phyloP scores from a whole-genome alignment of 2,113 vertebrate genomes.

The Sander lucioperca region DNA sequence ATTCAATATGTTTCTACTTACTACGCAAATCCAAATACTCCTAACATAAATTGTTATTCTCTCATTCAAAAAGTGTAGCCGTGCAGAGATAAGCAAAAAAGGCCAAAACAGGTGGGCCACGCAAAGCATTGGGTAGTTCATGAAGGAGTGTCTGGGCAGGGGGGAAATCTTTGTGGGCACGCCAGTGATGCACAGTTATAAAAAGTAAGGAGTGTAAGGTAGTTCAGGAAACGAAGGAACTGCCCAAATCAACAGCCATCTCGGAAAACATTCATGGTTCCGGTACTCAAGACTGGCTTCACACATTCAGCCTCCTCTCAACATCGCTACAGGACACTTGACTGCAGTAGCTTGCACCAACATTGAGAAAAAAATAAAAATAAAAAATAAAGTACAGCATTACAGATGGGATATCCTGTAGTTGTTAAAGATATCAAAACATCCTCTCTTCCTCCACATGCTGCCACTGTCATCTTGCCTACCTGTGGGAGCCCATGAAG shows the following conservation, averaged over 20 bases:
- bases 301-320: constrained; percentile 46
- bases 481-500: constrained; percentile 25
- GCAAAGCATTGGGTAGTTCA: constrained; percentile 14
- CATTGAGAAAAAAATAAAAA: background rate
- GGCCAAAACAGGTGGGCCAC: constrained; percentile 51
- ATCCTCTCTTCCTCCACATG: constrained; percentile 20
- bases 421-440: constrained; percentile 32
- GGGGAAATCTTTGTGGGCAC: background rate
- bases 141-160: constrained; percentile 20
- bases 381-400: background rate
- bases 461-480: constrained; percentile 4
- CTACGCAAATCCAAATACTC: constrained; percentile 52
- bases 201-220: background rate
- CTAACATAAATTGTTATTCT: constrained; percentile 37
- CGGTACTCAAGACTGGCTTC: constrained; percentile 31
- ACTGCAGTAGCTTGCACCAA: constrained; percentile 22
- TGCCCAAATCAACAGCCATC: background rate
- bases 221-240: constrained; percentile 11
- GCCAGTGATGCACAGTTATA: constrained; percentile 4
- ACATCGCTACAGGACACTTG: constrained; percentile 9
- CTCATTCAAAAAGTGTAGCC: constrained; percentile 58
- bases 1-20: constrained; percentile 69
- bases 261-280: constrained; percentile 63
- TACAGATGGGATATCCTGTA: constrained; percentile 31
- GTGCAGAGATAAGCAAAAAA: constrained; percentile 65